Evolutionary conservation across 1,140 invertebrate genomes (phyloP).

Genomic region (Antheraea mylitta): DNA sequence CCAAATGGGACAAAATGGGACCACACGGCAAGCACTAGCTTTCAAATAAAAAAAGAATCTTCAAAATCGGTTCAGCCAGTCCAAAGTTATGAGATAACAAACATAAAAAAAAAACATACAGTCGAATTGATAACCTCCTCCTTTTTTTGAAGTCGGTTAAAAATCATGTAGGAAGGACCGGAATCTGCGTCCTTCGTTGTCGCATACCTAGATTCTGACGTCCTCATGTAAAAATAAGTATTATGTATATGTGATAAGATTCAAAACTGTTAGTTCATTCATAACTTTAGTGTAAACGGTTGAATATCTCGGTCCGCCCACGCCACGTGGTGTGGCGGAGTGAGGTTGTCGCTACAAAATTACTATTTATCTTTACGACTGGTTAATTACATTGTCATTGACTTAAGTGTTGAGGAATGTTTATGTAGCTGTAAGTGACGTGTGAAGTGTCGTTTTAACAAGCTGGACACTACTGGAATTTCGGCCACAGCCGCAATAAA

Average conservation of each 20-base stretch:
- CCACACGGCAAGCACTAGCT: too few species aligned
- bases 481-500: too few species aligned
- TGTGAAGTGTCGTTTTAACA: not conserved
- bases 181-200: slow-evolving; percentile 23
- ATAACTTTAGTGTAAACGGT: slow-evolving; percentile 9
- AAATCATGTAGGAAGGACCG: slow-evolving; percentile 33
- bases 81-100: too few species aligned
- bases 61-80: too few species aligned
- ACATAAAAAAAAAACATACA: too few species aligned
- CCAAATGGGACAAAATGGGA: too few species aligned
- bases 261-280: not conserved
- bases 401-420: not conserved
- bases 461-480: not conserved
- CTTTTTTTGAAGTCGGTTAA: too few species aligned
- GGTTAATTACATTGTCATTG: slow-evolving; percentile 5
- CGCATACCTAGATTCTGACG: not conserved
- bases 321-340: slow-evolving; percentile 19
- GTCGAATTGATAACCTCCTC: too few species aligned
- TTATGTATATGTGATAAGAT: not conserved
- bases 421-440: not conserved
- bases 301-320: slow-evolving; percentile 22
- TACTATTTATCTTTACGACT: slow-evolving; percentile 20
- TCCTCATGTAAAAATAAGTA: not conserved
- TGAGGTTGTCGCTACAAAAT: slow-evolving; percentile 7
- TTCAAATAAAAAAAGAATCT: too few species aligned